Conservation (phyloP, 2,113 vertebrate species). For the Tretioscincus oriximinensis region DNA sequence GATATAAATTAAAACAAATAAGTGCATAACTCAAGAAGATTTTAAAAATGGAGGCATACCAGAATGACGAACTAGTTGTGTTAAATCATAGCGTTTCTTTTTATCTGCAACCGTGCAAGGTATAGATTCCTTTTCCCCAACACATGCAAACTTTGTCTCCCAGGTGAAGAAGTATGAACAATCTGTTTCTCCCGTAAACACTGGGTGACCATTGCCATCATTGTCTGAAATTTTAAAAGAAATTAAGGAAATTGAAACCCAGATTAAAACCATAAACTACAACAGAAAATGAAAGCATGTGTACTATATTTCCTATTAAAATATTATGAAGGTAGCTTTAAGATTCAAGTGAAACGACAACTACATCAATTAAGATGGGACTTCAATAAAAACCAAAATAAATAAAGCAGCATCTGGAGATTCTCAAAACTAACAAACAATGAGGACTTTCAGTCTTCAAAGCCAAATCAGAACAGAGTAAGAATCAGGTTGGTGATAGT, state of each 20-base stretch:
- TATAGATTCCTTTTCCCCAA: slow-evolving; percentile 86
- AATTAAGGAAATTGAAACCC: neutral
- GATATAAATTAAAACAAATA: neutral
- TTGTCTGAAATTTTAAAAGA: slow-evolving; percentile 49
- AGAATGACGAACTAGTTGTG: slow-evolving; percentile 79
- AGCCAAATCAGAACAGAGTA: neutral
- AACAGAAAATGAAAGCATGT: neutral
- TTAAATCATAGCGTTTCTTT: slow-evolving; percentile 85
- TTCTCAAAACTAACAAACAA: neutral
- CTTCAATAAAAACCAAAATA: too few relatives aligned
- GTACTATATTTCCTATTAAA: neutral
- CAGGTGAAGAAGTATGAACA: slow-evolving; percentile 95
- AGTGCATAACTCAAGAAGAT: neutral
- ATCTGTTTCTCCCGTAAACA: slow-evolving; percentile 86
- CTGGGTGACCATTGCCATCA: slow-evolving; percentile 78
- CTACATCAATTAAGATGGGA: neutral
- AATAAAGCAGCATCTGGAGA: neutral
- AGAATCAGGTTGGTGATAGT: neutral
- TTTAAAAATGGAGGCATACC: slow-evolving; percentile 66
- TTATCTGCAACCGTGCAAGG: slow-evolving; percentile 80
- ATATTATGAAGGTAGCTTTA: neutral
- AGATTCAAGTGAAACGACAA: neutral
- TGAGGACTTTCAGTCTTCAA: neutral
- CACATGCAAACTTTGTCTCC: slow-evolving; percentile 87
- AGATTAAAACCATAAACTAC: neutral